Percentiles rank a stretch among this genome's conserved stretches.
These are phyloP conservation scores for Pangasius krempfi DNA, from an alignment of 2,797 vertebrate genomes.

Conservation along the genomic window DNA sequence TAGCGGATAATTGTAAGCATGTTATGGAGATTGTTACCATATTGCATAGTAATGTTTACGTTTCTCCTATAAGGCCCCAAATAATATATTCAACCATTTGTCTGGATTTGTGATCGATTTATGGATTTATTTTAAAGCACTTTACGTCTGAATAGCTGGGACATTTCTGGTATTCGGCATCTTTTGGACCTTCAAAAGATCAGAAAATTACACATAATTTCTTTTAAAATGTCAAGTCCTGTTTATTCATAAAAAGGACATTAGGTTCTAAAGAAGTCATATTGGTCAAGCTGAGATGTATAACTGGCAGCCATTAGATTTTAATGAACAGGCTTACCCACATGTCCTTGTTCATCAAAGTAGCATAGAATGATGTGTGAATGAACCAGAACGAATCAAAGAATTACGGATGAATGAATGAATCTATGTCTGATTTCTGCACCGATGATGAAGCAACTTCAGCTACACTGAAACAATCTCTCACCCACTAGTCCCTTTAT, in stretches of 20 bases:
- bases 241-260: not conserved
- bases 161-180: not conserved
- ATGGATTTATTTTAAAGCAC: conserved; percentile 6
- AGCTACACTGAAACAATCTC: not conserved
- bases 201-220: conserved; percentile 25
- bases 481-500: not conserved
- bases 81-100: not conserved
- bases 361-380: not conserved
- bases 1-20: conserved; percentile 8
- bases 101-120: conserved; percentile 20
- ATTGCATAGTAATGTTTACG: conserved; percentile 6
- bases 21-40: conserved; percentile 21
- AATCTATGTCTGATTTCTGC: conserved; percentile 5
- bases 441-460: not conserved
- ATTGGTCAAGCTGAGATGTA: not conserved
- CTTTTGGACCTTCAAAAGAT: conserved; percentile 9
- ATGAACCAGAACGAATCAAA: not conserved
- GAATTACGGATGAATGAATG: not conserved
- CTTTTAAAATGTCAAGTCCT: conserved; percentile 20
- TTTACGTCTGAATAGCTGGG: not conserved
- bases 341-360: conserved; percentile 18
- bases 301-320: conserved; percentile 8
- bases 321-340: not conserved
- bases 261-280: not conserved
- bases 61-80: not conserved